Evolutionary conservation across 2,113 vertebrate species (phyloP).

Genomic region (Sander lucioperca): DNA sequence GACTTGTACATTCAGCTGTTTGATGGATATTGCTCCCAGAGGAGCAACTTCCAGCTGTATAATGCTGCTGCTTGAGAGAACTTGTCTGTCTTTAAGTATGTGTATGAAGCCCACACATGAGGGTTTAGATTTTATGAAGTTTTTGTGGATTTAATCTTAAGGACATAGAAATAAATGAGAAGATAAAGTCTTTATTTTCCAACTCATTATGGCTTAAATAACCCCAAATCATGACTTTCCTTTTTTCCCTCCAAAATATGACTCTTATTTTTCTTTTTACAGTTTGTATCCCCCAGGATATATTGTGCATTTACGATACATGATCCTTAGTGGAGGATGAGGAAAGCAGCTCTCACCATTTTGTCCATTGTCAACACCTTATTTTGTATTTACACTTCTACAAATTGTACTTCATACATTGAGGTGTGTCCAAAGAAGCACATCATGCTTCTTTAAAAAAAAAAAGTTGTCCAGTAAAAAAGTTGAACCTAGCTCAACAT

Average conservation of each 20-base stretch:
- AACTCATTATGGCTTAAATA: not conserved
- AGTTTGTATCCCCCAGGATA: not conserved
- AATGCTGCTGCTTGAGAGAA: constrained; percentile 21
- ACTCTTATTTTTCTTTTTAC: not conserved
- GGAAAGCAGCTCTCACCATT: not conserved
- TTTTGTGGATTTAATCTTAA: not conserved
- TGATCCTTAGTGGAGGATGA: not conserved
- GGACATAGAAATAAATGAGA: not conserved
- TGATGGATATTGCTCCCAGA: constrained; percentile 49
- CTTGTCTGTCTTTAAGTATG: constrained; percentile 26
- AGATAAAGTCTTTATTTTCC: too few relatives aligned
- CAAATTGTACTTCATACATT: too few relatives aligned
- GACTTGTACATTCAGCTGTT: constrained; percentile 35
- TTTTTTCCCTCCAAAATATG: not conserved
- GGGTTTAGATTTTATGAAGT: constrained; percentile 1
- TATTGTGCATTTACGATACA: not conserved
- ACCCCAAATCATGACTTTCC: not conserved
- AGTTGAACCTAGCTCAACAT: too few relatives aligned
- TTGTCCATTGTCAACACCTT: not conserved
- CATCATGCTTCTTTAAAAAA: too few relatives aligned
- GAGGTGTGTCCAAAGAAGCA: too few relatives aligned
- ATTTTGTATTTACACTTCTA: too few relatives aligned
- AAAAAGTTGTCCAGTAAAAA: too few relatives aligned
- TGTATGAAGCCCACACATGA: not conserved
- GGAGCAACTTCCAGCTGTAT: constrained; percentile 44